A percentile compares a stretch with the other conserved stretches of the same genome.
These are phyloP conservation scores for Craterocephalus amniculus DNA, from an alignment of 2,797 vertebrate species.

Conservation along the genomic window DNA sequence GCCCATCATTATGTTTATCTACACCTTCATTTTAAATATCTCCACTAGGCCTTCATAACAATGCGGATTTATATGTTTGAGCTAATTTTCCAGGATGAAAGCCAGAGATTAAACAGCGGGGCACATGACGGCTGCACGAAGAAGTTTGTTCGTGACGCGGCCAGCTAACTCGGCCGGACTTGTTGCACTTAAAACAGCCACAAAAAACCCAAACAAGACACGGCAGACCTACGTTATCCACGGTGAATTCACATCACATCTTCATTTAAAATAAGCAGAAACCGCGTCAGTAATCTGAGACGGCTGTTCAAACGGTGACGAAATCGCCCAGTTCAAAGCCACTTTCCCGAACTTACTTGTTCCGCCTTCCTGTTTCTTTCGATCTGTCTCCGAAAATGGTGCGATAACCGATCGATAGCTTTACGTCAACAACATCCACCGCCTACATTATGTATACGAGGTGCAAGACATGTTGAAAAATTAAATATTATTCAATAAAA, in stretches of 20 bases:
- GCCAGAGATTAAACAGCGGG: conserved; percentile 62
- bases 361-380: conserved; percentile 82
- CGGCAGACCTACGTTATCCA: not conserved
- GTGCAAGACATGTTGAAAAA: conserved; percentile 41
- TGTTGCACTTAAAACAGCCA: conserved; percentile 64
- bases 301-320: conserved; percentile 47
- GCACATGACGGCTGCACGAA: conserved; percentile 66
- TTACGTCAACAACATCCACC: not conserved
- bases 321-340: conserved; percentile 58
- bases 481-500: conserved; percentile 49
- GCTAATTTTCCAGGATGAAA: conserved; percentile 40
- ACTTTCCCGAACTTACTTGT: conserved; percentile 85
- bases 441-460: conserved; percentile 69
- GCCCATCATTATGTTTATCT: rapidly evolving
- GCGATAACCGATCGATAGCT: conserved; percentile 28
- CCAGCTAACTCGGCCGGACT: conserved; percentile 64
- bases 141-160: conserved; percentile 69
- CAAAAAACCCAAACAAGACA: not conserved
- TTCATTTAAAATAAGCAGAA: not conserved
- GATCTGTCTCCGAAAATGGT: conserved; percentile 43
- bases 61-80: not conserved
- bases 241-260: rapidly evolving
- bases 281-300: not conserved
- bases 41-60: rapidly evolving
- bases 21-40: not conserved